Evolutionary conservation across 1,140 invertebrate species (phyloP), one percentile per base, ranked within the genome.

Genomic region (Oryzaephilus surinamensis): DNA sequence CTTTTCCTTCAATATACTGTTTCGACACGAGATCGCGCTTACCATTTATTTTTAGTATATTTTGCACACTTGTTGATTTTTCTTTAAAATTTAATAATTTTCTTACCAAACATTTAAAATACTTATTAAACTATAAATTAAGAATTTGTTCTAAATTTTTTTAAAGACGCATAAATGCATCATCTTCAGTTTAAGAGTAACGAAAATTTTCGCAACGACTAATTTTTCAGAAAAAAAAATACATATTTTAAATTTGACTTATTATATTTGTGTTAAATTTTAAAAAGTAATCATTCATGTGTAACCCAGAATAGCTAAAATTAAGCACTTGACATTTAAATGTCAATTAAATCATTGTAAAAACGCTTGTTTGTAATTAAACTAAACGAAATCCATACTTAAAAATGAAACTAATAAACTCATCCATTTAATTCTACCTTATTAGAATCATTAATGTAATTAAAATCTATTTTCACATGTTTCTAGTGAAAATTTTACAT

Each of bases 371-470:
- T n/a, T n/a, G n/a, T n/a, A n/a, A n/a, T n/a, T n/a, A n/a, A n/a
- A n/a, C n/a, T n/a, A n/a, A n/a, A n/a, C n/a, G n/a, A n/a, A n/a
- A n/a, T n/a, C n/a, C n/a, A n/a, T n/a, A n/a, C n/a, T n/a, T n/a
- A n/a, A n/a, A n/a, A n/a, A n/a, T n/a, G n/a, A n/a, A n/a, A n/a
- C 28, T 36, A 36, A 36, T 27, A 18, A 27, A 26, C 23, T 27
- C 28, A 27, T 36, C 33, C 33, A 36, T 36, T 17, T 36, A 23
- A 36, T 36, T 26, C 16, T 8, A 26, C 26, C 33, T 36, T 36
- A 13, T 27, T 36, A 21, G 21, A n/a, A 4, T 26, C 26, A 36
- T 36, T 16, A 13, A 8, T 13, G 27, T 14, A 14, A 29, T 33
- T 17, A n/a, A 20, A 10, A 19, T 34, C 13, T 34, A 17, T 31